Base-by-base conservation (phyloP, 1,140 invertebrate species). In the Lordiphosa collinella region DNA sequence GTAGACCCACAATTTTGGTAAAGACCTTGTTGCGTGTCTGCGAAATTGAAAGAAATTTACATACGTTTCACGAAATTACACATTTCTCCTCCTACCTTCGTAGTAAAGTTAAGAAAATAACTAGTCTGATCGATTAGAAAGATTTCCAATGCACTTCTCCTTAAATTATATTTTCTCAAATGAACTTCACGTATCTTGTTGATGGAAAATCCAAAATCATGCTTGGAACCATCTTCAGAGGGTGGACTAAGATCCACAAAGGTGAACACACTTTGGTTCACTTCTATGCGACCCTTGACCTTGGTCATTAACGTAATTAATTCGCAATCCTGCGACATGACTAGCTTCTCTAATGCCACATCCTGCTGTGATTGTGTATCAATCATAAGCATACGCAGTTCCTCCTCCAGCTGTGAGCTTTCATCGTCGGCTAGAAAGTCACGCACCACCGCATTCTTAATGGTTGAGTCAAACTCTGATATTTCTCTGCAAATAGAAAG, bases 121-220 rank as follows among this genome's bases (percentile, higher is more conserved):
- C 92, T 93, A 0, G 92, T 93, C 74, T 93, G 92, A 79, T 94
- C 92, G 37, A 92, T 89, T 4, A 94, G 79, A 71, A 94, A 94
- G 65, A 94, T 90, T 86, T 94, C 93, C 16, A 94, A 80, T 3
- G 93, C 93, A 68, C 91, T 93, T 54, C 92, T 82, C 6, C 92
- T 76, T 0, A 94, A 87, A 79, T 94, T 94, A 84, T 93, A 93
- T 55, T 93, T 89, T 11, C 93, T 76, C 25, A 93, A 89, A 87
- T 93, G 92, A 1, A 94, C 91, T 69, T 93, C 92, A 48, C 92
- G 80, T 31, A 94, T 87, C 70, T 92, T 90, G 10, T 89, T 89
- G 11, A 93, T 82, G 1, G 91, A 79, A 89, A 91, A 92, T 69
- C 91, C 88, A 60, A 91, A 91, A 63, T 91, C 90, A 40, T 90